Conservation (phyloP, 2,888 invertebrate species). For the Microchrysa polita region DNA sequence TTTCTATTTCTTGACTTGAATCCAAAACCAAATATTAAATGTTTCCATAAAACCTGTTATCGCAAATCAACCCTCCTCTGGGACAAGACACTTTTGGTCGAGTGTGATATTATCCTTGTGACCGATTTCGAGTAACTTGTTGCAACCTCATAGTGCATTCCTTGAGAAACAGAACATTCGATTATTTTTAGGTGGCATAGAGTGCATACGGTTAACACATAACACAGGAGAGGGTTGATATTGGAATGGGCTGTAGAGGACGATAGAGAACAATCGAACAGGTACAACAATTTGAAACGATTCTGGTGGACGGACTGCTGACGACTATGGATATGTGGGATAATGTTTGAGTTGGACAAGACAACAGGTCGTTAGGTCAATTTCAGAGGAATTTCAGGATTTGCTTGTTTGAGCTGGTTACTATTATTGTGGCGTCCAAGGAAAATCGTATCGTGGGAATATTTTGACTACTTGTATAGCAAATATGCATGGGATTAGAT, state of each 20-base stretch:
- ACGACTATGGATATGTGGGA: neutral
- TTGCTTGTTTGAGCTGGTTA: too few species aligned
- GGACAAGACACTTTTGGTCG: neutral
- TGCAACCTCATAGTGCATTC: conserved; percentile 17
- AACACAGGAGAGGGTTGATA: neutral
- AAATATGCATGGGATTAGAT: too few species aligned
- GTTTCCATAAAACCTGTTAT: neutral
- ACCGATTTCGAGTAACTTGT: conserved; percentile 1
- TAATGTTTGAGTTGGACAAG: neutral
- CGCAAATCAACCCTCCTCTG: neutral
- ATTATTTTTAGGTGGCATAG: too few species aligned
- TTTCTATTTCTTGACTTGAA: neutral
- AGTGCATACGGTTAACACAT: too few species aligned
- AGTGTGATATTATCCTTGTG: neutral
- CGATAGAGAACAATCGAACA: neutral
- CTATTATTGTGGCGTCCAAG: too few species aligned
- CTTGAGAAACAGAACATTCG: neutral
- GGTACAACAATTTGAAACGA: neutral
- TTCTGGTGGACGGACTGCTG: too few species aligned
- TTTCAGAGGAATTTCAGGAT: neutral
- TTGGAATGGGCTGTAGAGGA: neutral
- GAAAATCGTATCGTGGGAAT: too few species aligned
- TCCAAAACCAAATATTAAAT: neutral
- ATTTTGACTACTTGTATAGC: too few species aligned
- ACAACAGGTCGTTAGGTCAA: conserved; percentile 14